phyloP scores from a whole-genome alignment of 1,140 invertebrate species.

The Conopomorpha cramerella region DNA sequence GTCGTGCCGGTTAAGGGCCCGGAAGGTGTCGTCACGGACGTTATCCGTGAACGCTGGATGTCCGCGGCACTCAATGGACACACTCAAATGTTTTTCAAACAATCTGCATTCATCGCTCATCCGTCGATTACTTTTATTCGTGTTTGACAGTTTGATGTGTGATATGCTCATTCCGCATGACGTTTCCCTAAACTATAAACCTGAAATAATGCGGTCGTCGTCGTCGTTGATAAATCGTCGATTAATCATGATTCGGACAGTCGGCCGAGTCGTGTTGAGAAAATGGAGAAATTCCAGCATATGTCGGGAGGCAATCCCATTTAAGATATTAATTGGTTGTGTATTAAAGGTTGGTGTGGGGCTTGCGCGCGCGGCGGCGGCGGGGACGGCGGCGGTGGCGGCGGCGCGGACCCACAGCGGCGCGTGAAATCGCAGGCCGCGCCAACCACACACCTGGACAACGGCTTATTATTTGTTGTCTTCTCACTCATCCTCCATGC shows the following conservation, averaged over 20 bases:
- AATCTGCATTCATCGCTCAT: too few species aligned
- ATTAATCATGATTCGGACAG: too few species aligned
- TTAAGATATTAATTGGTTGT: constrained; percentile 47
- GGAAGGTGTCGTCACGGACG: constrained; percentile 53
- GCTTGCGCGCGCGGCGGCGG: constrained; percentile 7
- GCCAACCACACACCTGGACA: constrained; percentile 41
- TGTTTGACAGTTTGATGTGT: background rate
- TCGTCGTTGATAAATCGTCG: too few species aligned
- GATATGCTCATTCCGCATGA: too few species aligned
- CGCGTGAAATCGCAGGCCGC: constrained; percentile 52
- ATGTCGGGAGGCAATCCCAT: constrained; percentile 25
- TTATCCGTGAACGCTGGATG: constrained; percentile 5
- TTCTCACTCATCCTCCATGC: constrained; percentile 38
- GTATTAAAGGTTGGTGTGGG: constrained; percentile 8
- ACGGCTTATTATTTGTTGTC: constrained; percentile 55
- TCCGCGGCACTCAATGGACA: background rate
- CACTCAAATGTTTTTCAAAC: background rate
- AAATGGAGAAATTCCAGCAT: constrained; percentile 17
- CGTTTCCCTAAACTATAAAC: too few species aligned
- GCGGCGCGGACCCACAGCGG: constrained; percentile 34
- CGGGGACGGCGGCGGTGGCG: constrained; percentile 7
- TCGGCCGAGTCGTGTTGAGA: constrained; percentile 9
- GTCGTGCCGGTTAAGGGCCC: constrained; percentile 41
- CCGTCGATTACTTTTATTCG: too few species aligned
- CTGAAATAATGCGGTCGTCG: too few species aligned